Base-by-base conservation (phyloP, 2,797 vertebrate species). In the Lepidocolaptes lacrymiger region DNA sequence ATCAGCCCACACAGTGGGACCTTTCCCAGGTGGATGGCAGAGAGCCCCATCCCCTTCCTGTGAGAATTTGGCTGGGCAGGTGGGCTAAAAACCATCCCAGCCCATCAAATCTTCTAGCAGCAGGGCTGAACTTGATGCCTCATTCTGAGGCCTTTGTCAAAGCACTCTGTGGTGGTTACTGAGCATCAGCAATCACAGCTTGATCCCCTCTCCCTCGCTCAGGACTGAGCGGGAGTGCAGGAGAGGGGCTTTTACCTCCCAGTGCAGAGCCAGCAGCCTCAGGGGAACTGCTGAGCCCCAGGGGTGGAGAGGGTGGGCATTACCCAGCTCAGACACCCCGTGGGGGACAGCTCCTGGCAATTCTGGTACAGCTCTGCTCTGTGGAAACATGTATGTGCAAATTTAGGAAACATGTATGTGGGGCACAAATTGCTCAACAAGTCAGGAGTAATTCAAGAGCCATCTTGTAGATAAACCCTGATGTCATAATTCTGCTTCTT, bases 391-490 rank as follows among this genome's bases (percentile, higher is more conserved):
- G 6, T 8, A 4, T 18, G 58, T 76, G 54, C 30, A 56, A 10
- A 14, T 82, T 39, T 12, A 80, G 80, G 37, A 20, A 41, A 41
- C 41, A 41, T 41, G 4, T 17, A 17, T 41, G 41, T 28, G 36
- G 75, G 46, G 34, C 67, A 87, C 44, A 85, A 62, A 59, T 44
- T n/a, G 8, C 28, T 83, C 67, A 24, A 67, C 48, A 79, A 63
- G 51, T 68, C 61, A 52, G 68, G 69, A 89, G 8, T 76, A 55
- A 91, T 49, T 92, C 72, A 80, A 41, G 91, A 96, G 36, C 71
- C 30, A 4, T 91, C 62, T 83, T 78, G 66, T 74, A 92, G 78
- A 48, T 78, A 19, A 91, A 74, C 2, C 21, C 1, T 55, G 56
- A 51, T 64, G 32, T 39, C 39, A 59, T 82, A 86, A 34, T 66